These are phyloP conservation scores for Leptothorax acervorum DNA, from an alignment of 2,888 invertebrate species.

Conservation along the genomic window DNA sequence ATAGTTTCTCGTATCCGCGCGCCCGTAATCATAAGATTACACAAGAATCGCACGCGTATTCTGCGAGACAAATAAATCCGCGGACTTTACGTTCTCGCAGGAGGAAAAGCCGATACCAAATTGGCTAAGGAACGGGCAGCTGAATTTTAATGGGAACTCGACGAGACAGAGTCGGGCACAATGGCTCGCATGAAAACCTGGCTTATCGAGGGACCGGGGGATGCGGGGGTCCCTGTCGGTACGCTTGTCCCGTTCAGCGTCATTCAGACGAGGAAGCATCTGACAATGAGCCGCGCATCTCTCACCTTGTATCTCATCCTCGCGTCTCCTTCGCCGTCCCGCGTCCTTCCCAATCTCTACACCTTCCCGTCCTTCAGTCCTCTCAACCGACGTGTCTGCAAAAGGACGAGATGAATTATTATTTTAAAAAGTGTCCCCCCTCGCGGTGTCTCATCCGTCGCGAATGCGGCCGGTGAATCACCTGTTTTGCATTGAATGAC, in stretches of 20 bases:
- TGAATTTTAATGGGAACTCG: conserved; percentile 27
- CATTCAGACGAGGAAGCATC: background rate
- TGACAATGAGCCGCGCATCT: background rate
- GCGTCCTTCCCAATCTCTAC: background rate
- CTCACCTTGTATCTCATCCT: conserved; percentile 83
- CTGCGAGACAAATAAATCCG: conserved; percentile 3
- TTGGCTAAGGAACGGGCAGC: background rate
- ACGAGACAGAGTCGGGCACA: background rate
- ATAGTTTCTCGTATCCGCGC: background rate
- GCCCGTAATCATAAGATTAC: background rate
- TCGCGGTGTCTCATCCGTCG: conserved; percentile 40
- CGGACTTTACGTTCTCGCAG: background rate
- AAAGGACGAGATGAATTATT: conserved; percentile 69
- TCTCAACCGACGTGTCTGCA: conserved; percentile 68
- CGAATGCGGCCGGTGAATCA: conserved; percentile 68
- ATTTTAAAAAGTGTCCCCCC: conserved; percentile 4
- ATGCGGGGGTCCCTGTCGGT: background rate
- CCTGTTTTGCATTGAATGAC: conserved; percentile 75
- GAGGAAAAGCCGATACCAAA: conserved; percentile 3
- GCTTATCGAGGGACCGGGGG: background rate
- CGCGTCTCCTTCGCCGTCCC: conserved; percentile 42
- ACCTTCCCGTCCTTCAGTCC: conserved; percentile 10
- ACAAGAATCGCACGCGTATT: background rate
- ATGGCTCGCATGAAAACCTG: background rate
- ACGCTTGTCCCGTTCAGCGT: background rate